Conservation (phyloP, 2,113 vertebrate genomes). For the Gulo gulo region DNA sequence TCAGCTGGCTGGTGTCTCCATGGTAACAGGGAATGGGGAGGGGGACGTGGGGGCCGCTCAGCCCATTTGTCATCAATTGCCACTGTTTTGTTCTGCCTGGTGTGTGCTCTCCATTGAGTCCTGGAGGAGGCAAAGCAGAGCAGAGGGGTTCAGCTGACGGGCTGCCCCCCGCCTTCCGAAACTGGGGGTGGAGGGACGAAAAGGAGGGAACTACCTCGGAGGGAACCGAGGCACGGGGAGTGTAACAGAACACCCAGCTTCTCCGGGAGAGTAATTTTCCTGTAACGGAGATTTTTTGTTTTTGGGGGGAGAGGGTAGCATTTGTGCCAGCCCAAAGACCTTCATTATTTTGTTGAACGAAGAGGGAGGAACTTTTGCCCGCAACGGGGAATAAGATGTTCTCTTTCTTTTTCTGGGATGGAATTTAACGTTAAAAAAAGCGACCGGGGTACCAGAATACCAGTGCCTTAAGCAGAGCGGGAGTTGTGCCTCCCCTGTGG, state of each 20-base stretch:
- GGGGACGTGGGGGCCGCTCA: slow-evolving; percentile 79
- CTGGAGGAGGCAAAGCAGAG: slow-evolving; percentile 77
- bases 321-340: not conserved
- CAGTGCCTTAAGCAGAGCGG: not conserved
- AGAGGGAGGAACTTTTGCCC: not conserved
- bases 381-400: not conserved
- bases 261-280: not conserved
- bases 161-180: slow-evolving; percentile 55
- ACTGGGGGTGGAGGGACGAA: slow-evolving; percentile 16
- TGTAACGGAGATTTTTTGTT: not conserved
- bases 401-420: not conserved
- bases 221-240: fast-evolving
- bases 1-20: slow-evolving; percentile 84
- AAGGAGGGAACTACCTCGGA: not conserved
- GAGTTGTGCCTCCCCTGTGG: fast-evolving
- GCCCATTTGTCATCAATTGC: slow-evolving; percentile 97
- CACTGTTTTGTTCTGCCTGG: slow-evolving; percentile 89
- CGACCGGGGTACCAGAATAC: fast-evolving
- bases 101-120: slow-evolving; percentile 87
- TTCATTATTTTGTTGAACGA: not conserved
- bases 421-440: not conserved
- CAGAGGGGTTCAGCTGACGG: slow-evolving; percentile 80
- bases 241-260: not conserved
- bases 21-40: slow-evolving; percentile 86
- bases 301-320: not conserved